phyloP scores from a whole-genome alignment of 2,797 vertebrate genomes.

The Parauchenoglanis punctatus region DNA sequence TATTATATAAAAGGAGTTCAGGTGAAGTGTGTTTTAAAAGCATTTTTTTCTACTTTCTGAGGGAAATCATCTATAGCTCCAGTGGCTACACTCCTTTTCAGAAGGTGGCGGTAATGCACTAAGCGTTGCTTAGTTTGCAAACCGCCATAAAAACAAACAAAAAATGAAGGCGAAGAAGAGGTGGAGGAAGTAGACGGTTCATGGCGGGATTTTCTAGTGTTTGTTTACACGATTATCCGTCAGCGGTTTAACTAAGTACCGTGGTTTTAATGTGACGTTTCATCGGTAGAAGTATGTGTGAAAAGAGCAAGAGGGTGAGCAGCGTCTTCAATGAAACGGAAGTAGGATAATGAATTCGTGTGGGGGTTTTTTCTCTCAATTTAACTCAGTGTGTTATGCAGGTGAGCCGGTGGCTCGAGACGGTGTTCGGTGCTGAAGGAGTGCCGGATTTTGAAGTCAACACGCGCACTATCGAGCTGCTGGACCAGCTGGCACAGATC shows the following conservation, averaged over 20 bases:
- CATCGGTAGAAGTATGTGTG: conserved; percentile 64
- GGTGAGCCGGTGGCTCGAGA: conserved; percentile 82
- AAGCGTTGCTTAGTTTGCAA: neutral
- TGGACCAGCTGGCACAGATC: conserved; percentile 73
- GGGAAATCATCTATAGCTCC: no score
- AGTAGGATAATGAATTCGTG: neutral
- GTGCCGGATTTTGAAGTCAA: conserved; percentile 81
- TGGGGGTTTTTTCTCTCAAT: rapidly evolving
- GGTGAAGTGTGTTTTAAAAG: no score
- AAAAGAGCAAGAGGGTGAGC: conserved; percentile 73
- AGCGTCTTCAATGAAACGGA: neutral
- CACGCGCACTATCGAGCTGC: conserved; percentile 73
- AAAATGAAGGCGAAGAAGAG: no score
- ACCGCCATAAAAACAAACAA: neutral
- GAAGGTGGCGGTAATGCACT: neutral
- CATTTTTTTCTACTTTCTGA: no score
- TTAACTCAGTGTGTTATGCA: conserved; percentile 53
- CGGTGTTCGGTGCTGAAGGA: conserved; percentile 67
- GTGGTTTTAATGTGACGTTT: neutral
- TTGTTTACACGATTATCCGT: neutral
- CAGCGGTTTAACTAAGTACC: neutral
- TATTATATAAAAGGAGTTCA: no score
- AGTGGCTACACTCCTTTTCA: no score
- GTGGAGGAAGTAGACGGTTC: neutral
- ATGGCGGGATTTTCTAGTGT: neutral